Base-by-base conservation (phyloP, 2,113 vertebrate species). In the Nymphicus hollandicus region DNA sequence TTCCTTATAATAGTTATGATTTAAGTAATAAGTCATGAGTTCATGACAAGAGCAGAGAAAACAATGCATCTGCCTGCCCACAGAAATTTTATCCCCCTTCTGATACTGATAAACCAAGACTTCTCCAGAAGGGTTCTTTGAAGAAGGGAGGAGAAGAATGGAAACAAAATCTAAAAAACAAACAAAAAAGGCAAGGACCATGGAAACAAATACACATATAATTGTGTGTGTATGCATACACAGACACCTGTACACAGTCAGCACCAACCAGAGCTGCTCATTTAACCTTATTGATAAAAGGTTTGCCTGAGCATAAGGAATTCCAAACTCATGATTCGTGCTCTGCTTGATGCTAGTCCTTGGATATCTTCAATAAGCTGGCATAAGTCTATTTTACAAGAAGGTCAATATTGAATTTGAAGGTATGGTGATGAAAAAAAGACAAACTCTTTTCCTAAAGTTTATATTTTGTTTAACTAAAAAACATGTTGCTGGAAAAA, bases 101-200 rank as follows among this genome's bases (percentile, higher is more conserved):
- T 41, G 16, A 17, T 7, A 73, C 9, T 28, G 15, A 31, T 29
- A 71, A 68, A 68, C 6, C 9, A 46, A 58, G 25, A 20, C 10
- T 65, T 44, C 31, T 89, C 4, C 17, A 56, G 6, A 33, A 43
- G 10, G 3, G 1, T 4, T 47, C 81, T 82, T 82, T 52, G 2
- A 8, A 56, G 16, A 13, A 63, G 3, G 10, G 7, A 64, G 28
- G 58, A 63, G 4, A 70, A 60, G 72, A 86, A 37, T 31, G 3
- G 33, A 39, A 58, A 58, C 2, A 60, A 53, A 46, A 27, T 11
- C 31, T 7, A 14, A 31, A 16, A 37, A 18, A 28, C 14, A 47
- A 31, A 27, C 1, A 7, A 37, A 69, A 68, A 58, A 7, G 0
- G 7, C 4, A 55, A 14, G 17, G 11, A 41, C 0, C 2, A 35